Percentiles rank a stretch among this genome's conserved stretches.
Conservation (phyloP, 2,797 vertebrate species). For the Pseudocheirus occidentalis region DNA sequence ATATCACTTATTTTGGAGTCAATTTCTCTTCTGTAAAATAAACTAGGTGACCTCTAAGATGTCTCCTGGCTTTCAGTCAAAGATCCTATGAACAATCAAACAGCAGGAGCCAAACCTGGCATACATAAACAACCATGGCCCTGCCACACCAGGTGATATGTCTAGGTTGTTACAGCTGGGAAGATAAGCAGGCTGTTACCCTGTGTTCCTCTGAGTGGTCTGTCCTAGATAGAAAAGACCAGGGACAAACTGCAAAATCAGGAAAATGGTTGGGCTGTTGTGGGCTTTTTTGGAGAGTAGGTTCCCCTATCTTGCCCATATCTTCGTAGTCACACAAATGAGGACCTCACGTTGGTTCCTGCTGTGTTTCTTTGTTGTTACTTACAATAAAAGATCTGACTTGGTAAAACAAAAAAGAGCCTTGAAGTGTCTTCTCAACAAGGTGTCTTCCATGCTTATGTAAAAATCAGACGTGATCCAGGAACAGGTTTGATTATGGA, state of each 20-base stretch:
- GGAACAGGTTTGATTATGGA: neutral
- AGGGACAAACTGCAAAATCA: neutral
- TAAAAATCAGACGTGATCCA: neutral
- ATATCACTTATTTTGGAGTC: neutral
- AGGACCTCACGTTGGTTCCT: neutral
- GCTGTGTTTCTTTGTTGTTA: neutral
- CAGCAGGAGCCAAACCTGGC: neutral
- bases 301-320: neutral
- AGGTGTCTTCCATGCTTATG: neutral
- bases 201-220: neutral
- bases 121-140: neutral
- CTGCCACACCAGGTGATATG: neutral
- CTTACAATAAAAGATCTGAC: neutral
- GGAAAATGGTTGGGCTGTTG: neutral
- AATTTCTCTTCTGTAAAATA: neutral
- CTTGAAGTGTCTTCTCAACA: neutral
- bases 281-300: neutral
- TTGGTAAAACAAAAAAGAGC: neutral
- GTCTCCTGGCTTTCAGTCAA: neutral
- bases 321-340: neutral
- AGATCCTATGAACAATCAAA: neutral
- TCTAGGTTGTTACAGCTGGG: slow-evolving; percentile 1
- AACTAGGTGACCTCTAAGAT: neutral
- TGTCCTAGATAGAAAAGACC: neutral
- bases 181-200: neutral